Evolutionary conservation across 2,888 invertebrate species (phyloP), one percentile per base, ranked within the genome.

Genomic region (Epinotia demarniana): DNA sequence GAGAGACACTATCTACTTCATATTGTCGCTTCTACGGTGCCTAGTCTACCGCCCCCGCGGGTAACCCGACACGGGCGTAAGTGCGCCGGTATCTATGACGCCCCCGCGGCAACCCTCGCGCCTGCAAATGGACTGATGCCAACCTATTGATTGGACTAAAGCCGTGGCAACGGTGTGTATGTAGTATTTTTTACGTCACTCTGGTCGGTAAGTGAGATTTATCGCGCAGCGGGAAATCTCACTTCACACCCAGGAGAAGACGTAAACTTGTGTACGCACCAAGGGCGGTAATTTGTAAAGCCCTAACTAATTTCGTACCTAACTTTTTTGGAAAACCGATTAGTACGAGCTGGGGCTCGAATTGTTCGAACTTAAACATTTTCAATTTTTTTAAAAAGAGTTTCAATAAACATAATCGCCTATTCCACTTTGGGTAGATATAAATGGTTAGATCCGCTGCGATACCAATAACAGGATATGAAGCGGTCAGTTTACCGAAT

Each of bases 51-150:
- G 58, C 72, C 79, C 73, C 70, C 73, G 0, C 60, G 53, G 16
- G 77, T 83, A 86, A 87, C 84, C 80, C 81, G 79, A 86, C 81
- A 80, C 82, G 80, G 80, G 78, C 79, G 80, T 85, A 83, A 87
- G 86, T 87, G 87, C 86, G 82, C 80, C 81, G 82, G 83, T 84
- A 83, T 86, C 81, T 79, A 78, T 82, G 79, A 68, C 80, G 39
- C 58, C 53, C 75, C 73, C 55, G 46, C 78, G 63, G 78, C 49
- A 74, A 57, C 68, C 67, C 19, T 33, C 67, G 6, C 55, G 55
- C 68, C 68, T 13, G 57, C 57, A 57, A 68, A 68, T 57, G 68
- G 57, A 12, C 53, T 19, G 13, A 23, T 23, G 58, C 58, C 23
- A 46, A n/a, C 58, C 57, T 69, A 69, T 69, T 46, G 69, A 69